phyloP scores from a whole-genome alignment of 1,140 invertebrate genomes.

The Drosophila nigrodunni region DNA sequence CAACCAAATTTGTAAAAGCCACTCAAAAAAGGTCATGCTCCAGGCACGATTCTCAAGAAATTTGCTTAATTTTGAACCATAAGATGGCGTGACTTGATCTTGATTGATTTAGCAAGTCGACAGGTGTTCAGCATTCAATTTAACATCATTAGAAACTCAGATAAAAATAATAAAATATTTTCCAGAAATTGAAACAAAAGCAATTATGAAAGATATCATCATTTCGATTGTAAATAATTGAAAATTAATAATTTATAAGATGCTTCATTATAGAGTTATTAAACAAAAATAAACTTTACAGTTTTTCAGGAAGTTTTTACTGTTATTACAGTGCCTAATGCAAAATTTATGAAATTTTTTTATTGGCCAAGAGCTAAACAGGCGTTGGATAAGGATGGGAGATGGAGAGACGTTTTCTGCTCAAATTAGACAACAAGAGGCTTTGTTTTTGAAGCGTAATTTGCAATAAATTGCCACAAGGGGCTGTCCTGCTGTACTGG shows the following conservation, averaged over 20 bases:
- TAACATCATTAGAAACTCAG: background rate
- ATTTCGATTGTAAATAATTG: background rate
- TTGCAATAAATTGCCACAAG: slow-evolving; percentile 79
- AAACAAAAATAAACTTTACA: slow-evolving; percentile 5
- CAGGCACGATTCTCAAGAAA: background rate
- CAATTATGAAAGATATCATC: too few species aligned
- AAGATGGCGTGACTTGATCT: background rate
- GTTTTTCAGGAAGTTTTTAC: slow-evolving; percentile 18
- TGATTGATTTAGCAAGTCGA: slow-evolving; percentile 15
- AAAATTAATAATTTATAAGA: background rate
- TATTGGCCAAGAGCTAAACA: slow-evolving; percentile 24
- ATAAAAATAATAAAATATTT: background rate
- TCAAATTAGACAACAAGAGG: slow-evolving; percentile 73
- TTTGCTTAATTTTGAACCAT: slow-evolving; percentile 17
- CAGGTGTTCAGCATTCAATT: slow-evolving; percentile 18
- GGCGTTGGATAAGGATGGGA: background rate
- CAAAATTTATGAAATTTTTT: slow-evolving; percentile 68
- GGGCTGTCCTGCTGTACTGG: slow-evolving; percentile 39
- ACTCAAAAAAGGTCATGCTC: slow-evolving; percentile 22
- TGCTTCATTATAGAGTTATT: slow-evolving; percentile 1
- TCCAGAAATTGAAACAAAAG: too few species aligned
- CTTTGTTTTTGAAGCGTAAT: slow-evolving; percentile 80
- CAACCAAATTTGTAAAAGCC: slow-evolving; percentile 15
- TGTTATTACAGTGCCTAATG: slow-evolving; percentile 57
- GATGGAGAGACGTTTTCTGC: slow-evolving; percentile 17